Conservation (phyloP, 1,140 invertebrate genomes). For the Heterodera schachtii region DNA sequence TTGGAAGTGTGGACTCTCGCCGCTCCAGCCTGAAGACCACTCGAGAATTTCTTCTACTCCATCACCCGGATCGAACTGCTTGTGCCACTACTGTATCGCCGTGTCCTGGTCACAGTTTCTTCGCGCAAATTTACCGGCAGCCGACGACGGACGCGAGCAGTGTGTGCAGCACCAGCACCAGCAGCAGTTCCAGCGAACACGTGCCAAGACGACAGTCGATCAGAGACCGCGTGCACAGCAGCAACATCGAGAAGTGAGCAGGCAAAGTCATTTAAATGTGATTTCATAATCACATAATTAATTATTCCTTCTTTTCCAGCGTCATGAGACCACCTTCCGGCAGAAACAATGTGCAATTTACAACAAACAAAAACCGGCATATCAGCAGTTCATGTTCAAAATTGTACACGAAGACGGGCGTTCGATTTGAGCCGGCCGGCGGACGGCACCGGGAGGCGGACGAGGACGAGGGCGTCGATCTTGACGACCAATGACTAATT, state of each 20-base stretch:
- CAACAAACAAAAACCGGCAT: not conserved
- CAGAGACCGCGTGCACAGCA: not conserved
- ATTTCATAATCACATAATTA: not conserved
- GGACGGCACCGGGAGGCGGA: constrained; percentile 3
- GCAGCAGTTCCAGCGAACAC: not conserved
- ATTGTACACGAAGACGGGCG: not conserved
- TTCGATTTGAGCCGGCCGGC: not conserved
- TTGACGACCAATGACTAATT: not conserved
- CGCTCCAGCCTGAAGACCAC: constrained; percentile 41
- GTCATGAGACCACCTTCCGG: not conserved
- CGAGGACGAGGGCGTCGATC: constrained; percentile 6
- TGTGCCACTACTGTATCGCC: not conserved
- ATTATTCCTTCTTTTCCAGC: not conserved
- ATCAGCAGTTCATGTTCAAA: constrained; percentile 7
- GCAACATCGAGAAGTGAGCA: not conserved
- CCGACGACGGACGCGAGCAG: not conserved
- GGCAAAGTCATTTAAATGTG: not conserved
- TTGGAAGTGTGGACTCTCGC: constrained; percentile 14
- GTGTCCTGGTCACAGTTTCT: not conserved
- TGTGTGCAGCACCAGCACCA: not conserved
- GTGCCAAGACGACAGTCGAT: not conserved
- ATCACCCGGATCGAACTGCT: not conserved
- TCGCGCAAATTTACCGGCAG: constrained; percentile 1
- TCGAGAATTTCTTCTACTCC: constrained; percentile 32
- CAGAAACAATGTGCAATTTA: not conserved